Conservation (phyloP, 2,113 vertebrate species). For the Paracanthobrama guichenoti region DNA sequence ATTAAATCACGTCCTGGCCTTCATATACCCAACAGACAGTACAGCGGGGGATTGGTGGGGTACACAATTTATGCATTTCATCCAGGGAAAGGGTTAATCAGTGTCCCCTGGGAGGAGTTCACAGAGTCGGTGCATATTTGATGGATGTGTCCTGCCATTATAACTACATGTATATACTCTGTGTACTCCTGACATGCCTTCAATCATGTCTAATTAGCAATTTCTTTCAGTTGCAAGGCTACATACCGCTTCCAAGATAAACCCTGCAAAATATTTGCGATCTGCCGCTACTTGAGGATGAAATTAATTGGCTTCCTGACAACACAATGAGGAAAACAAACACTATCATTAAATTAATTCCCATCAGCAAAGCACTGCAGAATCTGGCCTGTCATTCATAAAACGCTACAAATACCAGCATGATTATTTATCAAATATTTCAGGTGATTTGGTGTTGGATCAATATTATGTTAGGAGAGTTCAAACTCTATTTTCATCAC, state of each 20-base stretch:
- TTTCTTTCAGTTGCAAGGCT: constrained; percentile 27
- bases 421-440: not conserved
- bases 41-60: not conserved
- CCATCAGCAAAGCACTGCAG: not conserved
- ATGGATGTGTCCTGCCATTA: constrained; percentile 42
- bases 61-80: constrained; percentile 2
- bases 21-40: not conserved
- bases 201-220: constrained; percentile 50
- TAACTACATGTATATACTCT: constrained; percentile 5
- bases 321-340: constrained; percentile 6
- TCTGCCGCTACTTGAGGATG: constrained; percentile 32
- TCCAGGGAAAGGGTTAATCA: constrained; percentile 34
- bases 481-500: not conserved
- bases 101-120: constrained; percentile 21
- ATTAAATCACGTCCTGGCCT: constrained; percentile 29
- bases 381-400: not conserved
- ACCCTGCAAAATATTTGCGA: constrained; percentile 31
- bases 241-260: not conserved
- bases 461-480: not conserved
- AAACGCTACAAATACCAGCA: not conserved
- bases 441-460: not conserved
- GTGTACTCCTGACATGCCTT: constrained; percentile 24
- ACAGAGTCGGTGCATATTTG: constrained; percentile 18
- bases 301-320: constrained; percentile 49
- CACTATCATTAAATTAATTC: constrained; percentile 24